phyloP scores from a whole-genome alignment of 2,888 invertebrate genomes.

The Pterostichus niger region DNA sequence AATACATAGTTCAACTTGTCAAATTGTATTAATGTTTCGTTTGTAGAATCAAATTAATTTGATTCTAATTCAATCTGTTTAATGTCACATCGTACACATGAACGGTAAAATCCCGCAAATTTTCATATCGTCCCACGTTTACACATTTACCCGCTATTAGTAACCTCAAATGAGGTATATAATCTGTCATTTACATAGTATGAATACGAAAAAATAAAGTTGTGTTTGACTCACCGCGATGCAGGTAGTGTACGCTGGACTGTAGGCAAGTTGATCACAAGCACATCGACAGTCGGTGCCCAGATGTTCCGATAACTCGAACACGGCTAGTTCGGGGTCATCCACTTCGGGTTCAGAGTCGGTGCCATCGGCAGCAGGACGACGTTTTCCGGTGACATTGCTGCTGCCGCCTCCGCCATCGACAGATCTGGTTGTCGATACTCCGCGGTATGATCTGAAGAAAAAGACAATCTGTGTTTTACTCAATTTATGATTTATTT shows the following conservation, averaged over 20 bases:
- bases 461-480: not conserved
- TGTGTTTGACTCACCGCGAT: conserved; percentile 74
- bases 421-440: not conserved
- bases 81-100: too few species aligned
- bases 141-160: too few species aligned
- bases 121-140: too few species aligned
- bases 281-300: conserved; percentile 75
- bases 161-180: too few species aligned
- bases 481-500: too few species aligned
- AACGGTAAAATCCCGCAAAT: too few species aligned
- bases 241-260: conserved; percentile 75
- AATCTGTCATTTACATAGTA: too few species aligned
- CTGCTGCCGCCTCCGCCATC: conserved; percentile 63
- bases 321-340: conserved; percentile 75
- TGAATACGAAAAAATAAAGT: not conserved
- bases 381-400: conserved; percentile 70
- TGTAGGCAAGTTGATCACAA: conserved; percentile 76
- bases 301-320: conserved; percentile 74
- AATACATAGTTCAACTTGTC: too few species aligned
- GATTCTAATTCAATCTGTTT: too few species aligned
- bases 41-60: too few species aligned
- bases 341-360: conserved; percentile 75
- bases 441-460: conserved; percentile 61
- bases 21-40: too few species aligned
- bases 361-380: conserved; percentile 76